phyloP scores from a whole-genome alignment of 2,888 invertebrate genomes.

The Eupithecia vulgata region DNA sequence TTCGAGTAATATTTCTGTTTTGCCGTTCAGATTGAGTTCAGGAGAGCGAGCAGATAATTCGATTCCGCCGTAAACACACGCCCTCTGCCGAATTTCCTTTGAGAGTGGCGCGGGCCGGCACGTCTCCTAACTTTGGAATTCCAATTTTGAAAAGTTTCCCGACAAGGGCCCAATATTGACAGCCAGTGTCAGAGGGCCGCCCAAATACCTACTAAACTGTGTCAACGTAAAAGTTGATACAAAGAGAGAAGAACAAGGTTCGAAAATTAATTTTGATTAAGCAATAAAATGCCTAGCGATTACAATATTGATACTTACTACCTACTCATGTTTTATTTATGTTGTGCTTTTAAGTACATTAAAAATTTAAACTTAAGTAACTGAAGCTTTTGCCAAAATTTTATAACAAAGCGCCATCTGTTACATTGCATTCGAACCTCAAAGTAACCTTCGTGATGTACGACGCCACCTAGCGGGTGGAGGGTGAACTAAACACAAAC shows the following conservation, averaged over 20 bases:
- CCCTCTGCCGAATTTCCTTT: constrained; percentile 81
- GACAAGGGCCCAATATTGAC: constrained; percentile 80
- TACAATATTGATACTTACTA: too few relatives aligned
- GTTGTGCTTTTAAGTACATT: background rate
- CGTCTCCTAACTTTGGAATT: constrained; percentile 82
- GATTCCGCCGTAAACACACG: constrained; percentile 78
- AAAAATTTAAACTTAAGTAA: background rate
- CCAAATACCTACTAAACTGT: constrained; percentile 53
- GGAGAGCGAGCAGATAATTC: constrained; percentile 73
- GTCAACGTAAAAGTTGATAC: constrained; percentile 24
- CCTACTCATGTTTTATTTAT: background rate
- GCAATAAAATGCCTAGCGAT: background rate
- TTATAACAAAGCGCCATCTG: constrained; percentile 48
- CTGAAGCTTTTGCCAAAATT: background rate
- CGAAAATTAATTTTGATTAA: background rate
- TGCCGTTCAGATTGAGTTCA: background rate
- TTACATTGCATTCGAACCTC: constrained; percentile 30
- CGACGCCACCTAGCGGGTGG: constrained; percentile 26
- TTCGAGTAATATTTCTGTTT: constrained; percentile 12
- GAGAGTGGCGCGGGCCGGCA: constrained; percentile 80
- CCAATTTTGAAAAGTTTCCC: constrained; percentile 83
- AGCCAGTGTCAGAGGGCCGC: constrained; percentile 77
- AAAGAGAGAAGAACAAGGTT: background rate
- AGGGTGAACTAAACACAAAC: constrained; percentile 15
- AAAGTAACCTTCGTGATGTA: background rate